Evolutionary conservation across 2,797 vertebrate genomes (phyloP), one percentile per base, ranked within the genome.

Genomic region (Lacerta viridis): DNA sequence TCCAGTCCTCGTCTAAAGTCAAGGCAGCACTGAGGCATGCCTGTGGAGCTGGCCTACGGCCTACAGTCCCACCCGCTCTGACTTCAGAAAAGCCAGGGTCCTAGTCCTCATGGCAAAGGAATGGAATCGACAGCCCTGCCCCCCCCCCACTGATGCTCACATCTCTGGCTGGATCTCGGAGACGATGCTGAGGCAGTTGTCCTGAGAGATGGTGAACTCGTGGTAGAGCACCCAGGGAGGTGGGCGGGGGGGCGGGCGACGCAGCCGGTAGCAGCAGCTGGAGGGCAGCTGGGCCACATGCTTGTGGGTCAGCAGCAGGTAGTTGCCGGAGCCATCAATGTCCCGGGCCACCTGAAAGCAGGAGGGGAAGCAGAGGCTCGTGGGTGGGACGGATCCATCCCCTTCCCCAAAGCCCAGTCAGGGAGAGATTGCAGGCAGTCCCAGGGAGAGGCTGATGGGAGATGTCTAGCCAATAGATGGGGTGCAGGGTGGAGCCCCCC

Each of bases 201-300:
- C 98, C 39, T 97, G 97, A 0, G 98, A 98, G 96, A 99, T 97
- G 94, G 98, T 98, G 96, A 99, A 99, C 74, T 97, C 98, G 0
- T 99, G 98, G 95, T 99, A 99, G 1, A 99, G 97, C 80, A 99
- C 98, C 99, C 98, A 99, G 4, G 95, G 90, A 5, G 99, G 99
- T 0, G 97, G 98, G 82, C 50, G 91, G 33, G 95, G 97, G 1
- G 95, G 91, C 0, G 98, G 97, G 9, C 96, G 96, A 13, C 97
- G 97, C 88, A 97, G 97, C 92, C 96, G 93, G 95, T 99, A 99
- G 82, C 98, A 98, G 0, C 98, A 98, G 91, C 96, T 91, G 0
- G 98, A 97, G 71, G 99, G 98, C 84, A 99, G 97, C 92, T 99
- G 98, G 76, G 99, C 98, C 95, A 99, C 98, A 0, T 99, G 99